Base-by-base conservation (phyloP, 2,888 invertebrate species). In the Cryptophagus acutangulus region DNA sequence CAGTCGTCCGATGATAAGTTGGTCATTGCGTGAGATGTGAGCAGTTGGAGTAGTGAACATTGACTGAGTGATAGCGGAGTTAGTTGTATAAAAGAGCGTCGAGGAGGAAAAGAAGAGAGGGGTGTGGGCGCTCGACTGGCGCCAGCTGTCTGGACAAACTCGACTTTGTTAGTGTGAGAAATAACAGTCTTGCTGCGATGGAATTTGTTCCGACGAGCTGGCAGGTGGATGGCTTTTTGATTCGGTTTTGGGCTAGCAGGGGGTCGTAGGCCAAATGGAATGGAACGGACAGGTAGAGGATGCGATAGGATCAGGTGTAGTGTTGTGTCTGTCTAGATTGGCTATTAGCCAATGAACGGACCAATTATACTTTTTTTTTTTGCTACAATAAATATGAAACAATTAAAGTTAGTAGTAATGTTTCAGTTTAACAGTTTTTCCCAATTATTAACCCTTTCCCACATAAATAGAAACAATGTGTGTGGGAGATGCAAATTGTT, bases 21-120 rank as follows among this genome's bases (percentile, higher is more conserved):
- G n/a, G n/a, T n/a, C n/a, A n/a, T n/a, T n/a, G n/a, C n/a, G n/a
- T n/a, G n/a, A n/a, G n/a, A n/a, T n/a, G n/a, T n/a, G n/a, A n/a
- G n/a, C n/a, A n/a, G n/a, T n/a, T 83, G 2, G 82, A 83, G 31
- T 4, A 17, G 15, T 16, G 12, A 17, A 31, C 1, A 83, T 84
- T 17, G 9, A 31, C 15, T n/a, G 12, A 5, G 16, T 3, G 31
- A 31, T 5, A 31, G 16, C 17, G 31, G 16, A 16, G 17, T 31
- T 17, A 31, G 16, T n/a, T n/a, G n/a, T n/a, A n/a, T n/a, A n/a
- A n/a, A n/a, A n/a, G n/a, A n/a, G n/a, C n/a, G n/a, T n/a, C n/a
- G n/a, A n/a, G n/a, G n/a, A n/a, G n/a, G n/a, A n/a, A 43, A 54
- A 46, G 61, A 74, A 50, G 70, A 73, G 40, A 65, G 72, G 61